phyloP scores from a whole-genome alignment of 2,888 invertebrate genomes.

The Idaea straminata region DNA sequence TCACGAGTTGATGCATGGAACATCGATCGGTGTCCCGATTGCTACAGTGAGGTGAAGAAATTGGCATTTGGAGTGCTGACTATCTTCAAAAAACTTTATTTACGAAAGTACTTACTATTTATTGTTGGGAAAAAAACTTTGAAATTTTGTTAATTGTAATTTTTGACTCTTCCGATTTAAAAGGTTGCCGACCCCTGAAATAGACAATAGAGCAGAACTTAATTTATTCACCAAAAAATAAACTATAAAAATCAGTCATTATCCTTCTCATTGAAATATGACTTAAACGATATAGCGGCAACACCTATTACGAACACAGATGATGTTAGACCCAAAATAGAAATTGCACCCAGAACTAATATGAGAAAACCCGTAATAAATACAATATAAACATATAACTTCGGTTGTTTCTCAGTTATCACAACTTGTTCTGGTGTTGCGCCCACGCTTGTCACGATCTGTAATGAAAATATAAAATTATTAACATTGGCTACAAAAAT shows the following conservation, averaged over 20 bases:
- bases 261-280: neutral
- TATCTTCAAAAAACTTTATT: too few species aligned
- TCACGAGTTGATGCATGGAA: too few species aligned
- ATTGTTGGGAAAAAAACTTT: too few species aligned
- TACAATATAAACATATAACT: conserved; percentile 36
- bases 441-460: conserved; percentile 54
- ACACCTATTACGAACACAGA: conserved; percentile 36
- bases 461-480: conserved; percentile 35
- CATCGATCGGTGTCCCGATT: too few species aligned
- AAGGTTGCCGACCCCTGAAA: too few species aligned
- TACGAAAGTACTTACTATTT: too few species aligned
- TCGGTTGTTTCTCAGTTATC: conserved; percentile 33
- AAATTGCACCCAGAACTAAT: conserved; percentile 47
- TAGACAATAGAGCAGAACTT: too few species aligned
- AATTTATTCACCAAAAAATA: neutral
- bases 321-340: conserved; percentile 46
- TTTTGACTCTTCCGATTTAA: too few species aligned
- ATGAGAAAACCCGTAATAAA: conserved; percentile 43
- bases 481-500: conserved; percentile 9
- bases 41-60: too few species aligned
- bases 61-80: too few species aligned
- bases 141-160: too few species aligned
- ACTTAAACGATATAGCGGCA: neutral
- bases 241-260: neutral
- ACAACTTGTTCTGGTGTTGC: conserved; percentile 46